Evolutionary conservation across 2,113 vertebrate genomes (phyloP), one percentile per base, ranked within the genome.

Genomic region (Percina caprodes): DNA sequence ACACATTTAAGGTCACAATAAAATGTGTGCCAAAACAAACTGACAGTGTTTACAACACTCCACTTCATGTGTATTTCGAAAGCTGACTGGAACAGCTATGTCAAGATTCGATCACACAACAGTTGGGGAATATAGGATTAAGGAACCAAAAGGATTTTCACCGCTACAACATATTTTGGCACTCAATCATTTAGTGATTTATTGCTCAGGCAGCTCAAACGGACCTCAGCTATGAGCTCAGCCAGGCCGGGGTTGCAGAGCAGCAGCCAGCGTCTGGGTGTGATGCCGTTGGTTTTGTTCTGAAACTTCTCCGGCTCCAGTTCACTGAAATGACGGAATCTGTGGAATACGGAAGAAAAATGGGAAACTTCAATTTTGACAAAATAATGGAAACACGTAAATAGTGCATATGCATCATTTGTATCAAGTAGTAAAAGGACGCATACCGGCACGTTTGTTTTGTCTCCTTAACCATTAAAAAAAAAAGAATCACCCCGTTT

Each of bases 241-340:
- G 98, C 98, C 88, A 99, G 96, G 0, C 98, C 97, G 0, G 98
- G 97, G 92, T 99, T 99, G 90, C 98, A 99, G 77, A 99, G 96
- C 68, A 99, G 94, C 46, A 99, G 96, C 98, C 98, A 99, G 83
- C 98, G 97, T 72, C 98, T 90, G 0, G 98, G 98, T 11, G 98
- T 99, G 94, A 99, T 99, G 81, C 98, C 98, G 0, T 99, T 99
- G 80, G 98, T 99, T 91, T 99, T 99, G 89, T 99, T 99, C 95
- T 99, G 98, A 72, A 99, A 99, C 88, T 99, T 99, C 14, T 93
- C 89, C 0, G 97, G 97, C 80, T 99, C 98, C n/a, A 99, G 51
- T 0, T 94, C 97, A 4, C 95, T 97, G 67, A 99, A 99, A 61
- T 99, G 93, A 81, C 94, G 88, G 61, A 99, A 99, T 19, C 98